phyloP scores from a whole-genome alignment of 1,140 invertebrate genomes.

The Dermatophagoides farinae region DNA sequence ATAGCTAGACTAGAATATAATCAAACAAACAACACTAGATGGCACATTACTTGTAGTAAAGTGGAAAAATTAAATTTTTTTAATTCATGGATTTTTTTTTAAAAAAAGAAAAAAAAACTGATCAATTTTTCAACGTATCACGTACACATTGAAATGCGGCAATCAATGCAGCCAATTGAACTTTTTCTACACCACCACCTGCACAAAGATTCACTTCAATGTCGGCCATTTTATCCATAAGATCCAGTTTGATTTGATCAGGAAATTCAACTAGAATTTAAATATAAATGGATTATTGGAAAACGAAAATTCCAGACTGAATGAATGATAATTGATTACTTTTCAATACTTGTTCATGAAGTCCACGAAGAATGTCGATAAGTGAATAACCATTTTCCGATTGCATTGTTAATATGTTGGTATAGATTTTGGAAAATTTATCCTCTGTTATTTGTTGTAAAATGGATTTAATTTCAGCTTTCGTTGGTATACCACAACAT shows the following conservation, averaged over 20 bases:
- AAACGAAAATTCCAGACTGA: conserved; percentile 6
- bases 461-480: conserved; percentile 69
- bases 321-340: conserved; percentile 36
- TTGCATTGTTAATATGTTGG: conserved; percentile 65
- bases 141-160: conserved; percentile 30
- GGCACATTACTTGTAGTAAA: too few species aligned
- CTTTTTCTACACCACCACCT: conserved; percentile 64
- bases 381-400: conserved; percentile 66
- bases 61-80: too few species aligned
- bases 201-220: conserved; percentile 61
- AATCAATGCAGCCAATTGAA: conserved; percentile 68
- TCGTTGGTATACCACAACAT: conserved; percentile 85
- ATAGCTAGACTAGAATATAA: too few species aligned
- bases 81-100: too few species aligned
- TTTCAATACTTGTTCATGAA: conserved; percentile 62
- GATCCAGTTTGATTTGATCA: conserved; percentile 41
- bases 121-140: background rate
- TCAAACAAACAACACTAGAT: too few species aligned
- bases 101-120: too few species aligned
- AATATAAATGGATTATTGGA: conserved; percentile 5
- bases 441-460: conserved; percentile 73
- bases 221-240: conserved; percentile 58
- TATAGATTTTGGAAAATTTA: conserved; percentile 48
- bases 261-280: conserved; percentile 55
- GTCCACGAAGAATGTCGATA: conserved; percentile 68